Evolutionary conservation across 2,888 invertebrate species (phyloP), one percentile per base, ranked within the genome.

Genomic region (Ornithoptera priamus): DNA sequence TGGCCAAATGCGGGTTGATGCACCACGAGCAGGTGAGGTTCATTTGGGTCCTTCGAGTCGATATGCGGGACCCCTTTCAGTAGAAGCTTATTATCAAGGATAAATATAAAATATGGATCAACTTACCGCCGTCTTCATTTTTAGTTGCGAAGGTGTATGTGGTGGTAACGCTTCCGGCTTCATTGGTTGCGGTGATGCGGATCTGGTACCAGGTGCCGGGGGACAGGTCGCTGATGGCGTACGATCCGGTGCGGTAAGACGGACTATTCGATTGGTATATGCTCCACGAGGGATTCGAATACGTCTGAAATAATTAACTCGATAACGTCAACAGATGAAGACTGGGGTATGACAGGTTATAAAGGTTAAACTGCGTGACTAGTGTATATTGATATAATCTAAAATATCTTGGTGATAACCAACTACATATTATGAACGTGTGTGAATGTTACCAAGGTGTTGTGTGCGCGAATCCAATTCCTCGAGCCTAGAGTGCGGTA

Each of bases 171-270:
- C 92, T 89, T 0, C 95, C 95, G 1, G 95, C 95, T 70, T 95
- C 95, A 77, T 94, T 95, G 73, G 92, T 89, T 0, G 95, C 95
- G 0, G 93, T 93, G 6, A 95, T 91, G 39, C 93, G 86, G 70
- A 95, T 84, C 74, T 94, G 93, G 84, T 95, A 95, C 93, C 95
- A 94, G 0, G 94, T 93, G 10, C 93, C 94, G 0, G 95, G 93
- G 0, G 87, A 80, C 10, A 95, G 88, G 61, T 93, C 93, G 0
- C 89, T 79, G 57, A 94, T 88, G 0, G 87, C 86, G 62, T 93
- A 85, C 1, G 86, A 84, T 5, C 83, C 82, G 10, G 86, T 81
- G 2, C 87, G 86, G 69, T 85, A 86, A 0, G 67, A 18, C 6
- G 72, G 70, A 15, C 77, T 73, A 71, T 84, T 85, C 0, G 84